Base-by-base conservation (phyloP, 2,888 invertebrate species). In the Meliscaeva auricollis region DNA sequence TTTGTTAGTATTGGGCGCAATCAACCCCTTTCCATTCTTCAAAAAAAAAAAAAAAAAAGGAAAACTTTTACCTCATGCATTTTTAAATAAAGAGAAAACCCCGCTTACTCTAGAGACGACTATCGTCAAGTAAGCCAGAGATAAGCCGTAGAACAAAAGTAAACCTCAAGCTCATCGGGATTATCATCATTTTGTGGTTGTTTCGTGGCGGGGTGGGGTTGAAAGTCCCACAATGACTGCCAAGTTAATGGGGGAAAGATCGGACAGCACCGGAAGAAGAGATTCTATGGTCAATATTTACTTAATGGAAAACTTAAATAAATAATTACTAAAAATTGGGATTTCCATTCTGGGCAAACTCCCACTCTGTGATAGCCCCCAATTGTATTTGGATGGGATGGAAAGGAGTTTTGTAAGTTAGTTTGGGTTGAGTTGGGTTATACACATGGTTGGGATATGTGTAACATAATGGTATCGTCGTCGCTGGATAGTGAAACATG, bases 251-350 rank as follows among this genome's bases (percentile, higher is more conserved):
- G 13, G 17, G 20, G 11, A 32, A 20, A 48, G 64, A 2, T 5
- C 2, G 38, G 11, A n/a, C 41, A 22, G 11, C 15, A 30, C 0
- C n/a, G 13, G 11, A 4, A 13, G 11, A 62, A 38, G 44, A 60
- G 60, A 68, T 73, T 69, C 56, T 70, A 68, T 76, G 80, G 85
- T 76, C 85, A 85, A 80, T 85, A 80, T 81, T 75, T 62, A 62
- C 76, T 80, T 85, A 81, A 85, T 85, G 81, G 81, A 85, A 80
- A 69, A 62, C 76, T 81, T 85, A 76, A 85, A 85, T 85, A 81
- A 85, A 85, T 85, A 77, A 85, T 81, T 85, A 81, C 68, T 77
- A 73, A 85, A 66, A 80, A 85, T 77, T 81, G 76, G 81, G 46
- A 73, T 66, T 75, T 68, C 22, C 60, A 70, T 70, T 58, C 70